Base-by-base conservation (phyloP, 2,797 vertebrate species). In the Gymnothorax reevesii region DNA sequence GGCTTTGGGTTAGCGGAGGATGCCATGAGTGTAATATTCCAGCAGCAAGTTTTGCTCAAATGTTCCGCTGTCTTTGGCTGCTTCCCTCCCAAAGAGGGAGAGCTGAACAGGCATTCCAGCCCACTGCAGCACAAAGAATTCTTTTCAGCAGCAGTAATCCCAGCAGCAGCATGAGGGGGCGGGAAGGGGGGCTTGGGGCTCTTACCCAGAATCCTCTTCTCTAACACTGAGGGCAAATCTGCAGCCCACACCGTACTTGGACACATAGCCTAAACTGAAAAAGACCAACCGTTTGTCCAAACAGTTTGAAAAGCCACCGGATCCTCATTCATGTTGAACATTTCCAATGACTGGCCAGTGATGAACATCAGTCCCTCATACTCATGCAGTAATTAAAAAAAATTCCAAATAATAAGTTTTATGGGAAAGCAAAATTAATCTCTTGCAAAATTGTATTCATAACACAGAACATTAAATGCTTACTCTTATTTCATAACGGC, bases 91-190 rank as follows among this genome's bases (percentile, higher is more conserved):
- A 93, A 93, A 93, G 91, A 92, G 85, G 85, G 66, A 73, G 91
- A 89, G 87, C 91, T 88, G 90, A 88, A 93, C 92, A 69, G 89
- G 87, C 91, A 94, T 94, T 94, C 93, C 94, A 90, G 90, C 59
- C 83, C 27, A 60, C 27, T 83, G 12, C 0, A 59, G 86, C 89
- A 95, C 94, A 95, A 96, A 95, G 94, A 93, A 88, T 33, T 87
- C 92, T 93, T 94, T 95, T 95, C 90, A 95, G 87, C 89, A 69
- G 82, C 89, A 89, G 89, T 93, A 94, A 95, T 95, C 93, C 94
- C 91, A 87, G 79, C 83, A 87, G 88, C 86, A 84, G 86, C 12
- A 27, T 73, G 71, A 33, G 71, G 9, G 71, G 27, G 71, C 86
- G 84, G 91, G 90, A 89, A 87, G 88, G 91, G 90, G 25, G 91